Evolutionary conservation across 2,888 invertebrate species (phyloP).

Genomic region (Drosophila merina): DNA sequence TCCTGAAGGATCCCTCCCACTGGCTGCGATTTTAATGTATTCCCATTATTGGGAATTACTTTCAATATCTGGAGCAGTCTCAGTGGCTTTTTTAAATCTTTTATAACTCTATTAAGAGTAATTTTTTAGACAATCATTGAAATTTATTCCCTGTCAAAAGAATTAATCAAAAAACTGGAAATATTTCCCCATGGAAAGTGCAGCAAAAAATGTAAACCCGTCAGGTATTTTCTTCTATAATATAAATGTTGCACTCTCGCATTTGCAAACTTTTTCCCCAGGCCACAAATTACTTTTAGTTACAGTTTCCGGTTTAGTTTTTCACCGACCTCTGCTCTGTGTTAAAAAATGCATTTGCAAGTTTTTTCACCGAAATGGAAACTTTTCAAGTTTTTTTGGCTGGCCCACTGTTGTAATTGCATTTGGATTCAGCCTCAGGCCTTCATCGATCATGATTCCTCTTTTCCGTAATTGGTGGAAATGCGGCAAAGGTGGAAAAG

Average conservation of each 20-base stretch:
- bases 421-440: constrained; percentile 6
- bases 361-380: not conserved
- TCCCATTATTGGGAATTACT: no score
- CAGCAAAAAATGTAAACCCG: not conserved
- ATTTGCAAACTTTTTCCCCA: constrained; percentile 24
- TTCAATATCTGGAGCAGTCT: no score
- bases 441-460: constrained; percentile 23
- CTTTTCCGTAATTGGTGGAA: not conserved
- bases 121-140: no score
- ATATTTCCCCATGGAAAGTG: not conserved
- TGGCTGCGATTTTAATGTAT: not conserved
- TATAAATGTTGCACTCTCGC: constrained; percentile 26
- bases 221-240: constrained; percentile 17
- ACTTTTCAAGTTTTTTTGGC: not conserved
- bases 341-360: constrained; percentile 26
- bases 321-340: constrained; percentile 13
- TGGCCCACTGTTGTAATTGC: constrained; percentile 29
- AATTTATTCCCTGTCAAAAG: no score
- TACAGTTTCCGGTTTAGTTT: not conserved
- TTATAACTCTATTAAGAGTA: no score
- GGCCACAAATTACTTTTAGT: constrained; percentile 38
- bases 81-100: no score
- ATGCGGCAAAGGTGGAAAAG: constrained; percentile 1
- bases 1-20: not conserved
- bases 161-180: no score